These are phyloP conservation scores for Rhagologus leucostigma DNA, from an alignment of 2,113 vertebrate genomes.

Conservation along the genomic window DNA sequence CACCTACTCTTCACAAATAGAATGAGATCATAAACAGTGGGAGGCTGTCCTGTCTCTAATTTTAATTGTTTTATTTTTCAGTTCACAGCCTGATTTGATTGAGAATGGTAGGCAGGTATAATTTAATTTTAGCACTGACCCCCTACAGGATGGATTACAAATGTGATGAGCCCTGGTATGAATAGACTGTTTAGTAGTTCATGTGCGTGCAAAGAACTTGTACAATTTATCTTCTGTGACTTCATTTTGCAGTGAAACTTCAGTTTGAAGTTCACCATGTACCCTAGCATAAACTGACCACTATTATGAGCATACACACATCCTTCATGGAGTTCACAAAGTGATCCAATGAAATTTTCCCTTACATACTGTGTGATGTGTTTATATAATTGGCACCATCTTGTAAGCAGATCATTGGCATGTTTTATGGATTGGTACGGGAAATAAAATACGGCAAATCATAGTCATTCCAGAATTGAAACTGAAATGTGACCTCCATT, in stretches of 20 bases:
- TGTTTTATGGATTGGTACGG: slow-evolving; percentile 45
- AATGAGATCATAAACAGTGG: slow-evolving; percentile 50
- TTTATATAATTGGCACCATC: slow-evolving; percentile 1
- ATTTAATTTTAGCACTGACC: slow-evolving; percentile 56
- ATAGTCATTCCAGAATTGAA: not conserved
- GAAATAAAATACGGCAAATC: slow-evolving; percentile 17
- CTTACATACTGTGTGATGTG: not conserved
- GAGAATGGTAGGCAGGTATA: slow-evolving; percentile 49
- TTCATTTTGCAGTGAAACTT: not conserved
- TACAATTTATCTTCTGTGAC: not conserved
- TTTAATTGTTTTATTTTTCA: slow-evolving; percentile 69
- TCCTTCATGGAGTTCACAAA: not conserved
- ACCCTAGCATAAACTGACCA: not conserved
- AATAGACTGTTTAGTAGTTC: slow-evolving; percentile 17
- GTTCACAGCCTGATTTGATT: slow-evolving; percentile 54
- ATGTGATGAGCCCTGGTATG: slow-evolving; percentile 11
- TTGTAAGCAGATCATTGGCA: slow-evolving; percentile 34
- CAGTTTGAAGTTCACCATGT: not conserved
- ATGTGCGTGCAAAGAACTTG: not conserved
- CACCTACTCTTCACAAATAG: slow-evolving; percentile 53
- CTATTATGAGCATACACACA: not conserved
- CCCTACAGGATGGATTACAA: slow-evolving; percentile 43
- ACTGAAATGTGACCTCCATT: not conserved
- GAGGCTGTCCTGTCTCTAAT: slow-evolving; percentile 48
- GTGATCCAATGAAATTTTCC: not conserved